Base-by-base conservation (phyloP, 2,797 vertebrate species). In the Siniperca undulata region DNA sequence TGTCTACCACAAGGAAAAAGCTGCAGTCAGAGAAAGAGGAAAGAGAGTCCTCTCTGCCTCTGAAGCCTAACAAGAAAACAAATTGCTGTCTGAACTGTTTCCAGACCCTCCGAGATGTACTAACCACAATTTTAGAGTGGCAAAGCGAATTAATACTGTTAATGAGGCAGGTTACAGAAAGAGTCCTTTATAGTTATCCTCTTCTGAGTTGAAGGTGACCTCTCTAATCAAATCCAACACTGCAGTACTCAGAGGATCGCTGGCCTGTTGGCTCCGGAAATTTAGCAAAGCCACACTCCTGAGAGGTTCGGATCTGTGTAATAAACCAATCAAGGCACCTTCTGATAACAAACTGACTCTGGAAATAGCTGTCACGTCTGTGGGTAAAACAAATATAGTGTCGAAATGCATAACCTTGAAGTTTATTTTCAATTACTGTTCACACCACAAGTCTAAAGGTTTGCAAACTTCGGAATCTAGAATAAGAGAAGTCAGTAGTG, bases 141-240 rank as follows among this genome's bases (percentile, higher is more conserved):
- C 53, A 38, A 62, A 66, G 44, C 24, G 58, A 86, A 77, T 82
- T 62, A 74, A 82, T 53, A 50, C 22, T 27, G 70, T 86, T 90
- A 85, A 90, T 86, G 77, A 81, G 62, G 68, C 74, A 67, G 60
- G 77, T 78, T 70, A 72, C 61, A 78, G 74, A 50, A 80, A 75
- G 19, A 70, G 38, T 87, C 44, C 65, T 87, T 80, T 62, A 66
- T 77, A 55, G 38, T 83, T 78, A 71, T 83, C 53, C 69, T 66
- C 53, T 27, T 64, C 76, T 71, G 75, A 84, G 73, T 22, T 70
- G 81, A 89, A 90, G 88, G 85, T 90, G 88, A 90, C 85, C 81
- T 58, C 72, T 75, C 38, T 83, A 85, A 89, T 91, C 75, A 86
- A 86, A 86, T 42, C 58, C 55, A 75, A 50, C 59, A 48, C 55